Conservation (phyloP, 2,113 vertebrate species). For the Nettapus auritus region DNA sequence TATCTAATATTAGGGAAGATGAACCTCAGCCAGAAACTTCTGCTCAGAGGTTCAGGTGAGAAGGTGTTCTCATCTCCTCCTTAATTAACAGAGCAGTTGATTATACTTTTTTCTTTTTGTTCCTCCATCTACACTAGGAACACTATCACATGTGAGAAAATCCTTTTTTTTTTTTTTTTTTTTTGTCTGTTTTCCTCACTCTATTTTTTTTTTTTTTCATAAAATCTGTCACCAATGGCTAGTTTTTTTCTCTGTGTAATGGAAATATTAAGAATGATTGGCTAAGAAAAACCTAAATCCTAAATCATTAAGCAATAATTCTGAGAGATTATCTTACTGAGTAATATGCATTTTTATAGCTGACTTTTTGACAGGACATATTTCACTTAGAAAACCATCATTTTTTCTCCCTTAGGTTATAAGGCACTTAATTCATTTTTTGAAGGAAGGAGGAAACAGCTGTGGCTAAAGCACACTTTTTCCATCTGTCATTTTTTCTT, state of each 20-base stretch:
- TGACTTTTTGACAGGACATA: conserved; percentile 61
- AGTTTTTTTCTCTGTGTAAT: background rate
- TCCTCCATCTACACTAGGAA: background rate
- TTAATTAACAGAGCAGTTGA: background rate
- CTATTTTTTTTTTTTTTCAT: conserved; percentile 39
- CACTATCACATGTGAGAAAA: background rate
- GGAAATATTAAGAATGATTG: conserved; percentile 53
- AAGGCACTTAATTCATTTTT: conserved; percentile 74
- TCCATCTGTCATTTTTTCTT: conserved; percentile 25
- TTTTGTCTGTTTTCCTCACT: background rate
- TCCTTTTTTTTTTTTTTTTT: background rate
- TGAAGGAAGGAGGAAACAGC: conserved; percentile 78
- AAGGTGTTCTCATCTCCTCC: background rate
- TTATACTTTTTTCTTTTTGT: background rate
- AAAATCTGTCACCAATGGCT: conserved; percentile 27
- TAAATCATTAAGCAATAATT: conserved; percentile 68
- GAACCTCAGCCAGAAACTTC: background rate
- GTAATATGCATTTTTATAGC: conserved; percentile 61
- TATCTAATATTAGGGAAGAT: background rate
- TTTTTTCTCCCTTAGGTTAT: conserved; percentile 52
- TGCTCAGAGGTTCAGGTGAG: background rate
- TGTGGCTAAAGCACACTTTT: conserved; percentile 67
- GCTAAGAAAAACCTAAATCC: conserved; percentile 41
- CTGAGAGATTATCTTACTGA: conserved; percentile 57
- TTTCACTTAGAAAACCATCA: conserved; percentile 63